These are phyloP conservation scores for Cordylochernes scorpioides DNA, from an alignment of 2,888 invertebrate genomes.

Conservation along the genomic window DNA sequence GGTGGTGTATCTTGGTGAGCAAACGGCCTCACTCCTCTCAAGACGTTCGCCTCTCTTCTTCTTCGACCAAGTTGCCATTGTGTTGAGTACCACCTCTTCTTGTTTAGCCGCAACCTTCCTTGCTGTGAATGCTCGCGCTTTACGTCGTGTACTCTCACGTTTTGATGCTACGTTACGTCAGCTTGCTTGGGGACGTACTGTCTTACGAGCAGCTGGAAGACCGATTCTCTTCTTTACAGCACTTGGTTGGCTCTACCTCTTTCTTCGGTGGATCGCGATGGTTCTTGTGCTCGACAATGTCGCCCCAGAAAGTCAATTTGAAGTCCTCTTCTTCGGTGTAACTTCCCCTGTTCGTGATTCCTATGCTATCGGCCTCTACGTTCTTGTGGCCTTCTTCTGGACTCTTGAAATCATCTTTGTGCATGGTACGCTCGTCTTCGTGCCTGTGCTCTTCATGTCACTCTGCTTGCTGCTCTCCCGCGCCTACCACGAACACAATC, in stretches of 20 bases:
- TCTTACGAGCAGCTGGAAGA: constrained; percentile 4
- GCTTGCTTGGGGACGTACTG: constrained; percentile 4
- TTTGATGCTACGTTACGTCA: constrained; percentile 8
- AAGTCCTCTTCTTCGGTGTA: constrained; percentile 6
- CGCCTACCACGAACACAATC: constrained; percentile 10
- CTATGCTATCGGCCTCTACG: constrained; percentile 3
- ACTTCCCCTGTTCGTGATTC: constrained; percentile 5
- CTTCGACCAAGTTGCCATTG: constrained; percentile 9
- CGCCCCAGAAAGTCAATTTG: constrained; percentile 7
- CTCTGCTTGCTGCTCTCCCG: constrained; percentile 10
- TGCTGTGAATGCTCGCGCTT: constrained; percentile 2
- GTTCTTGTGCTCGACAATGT: constrained; percentile 8
- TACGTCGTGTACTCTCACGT: constrained; percentile 5
- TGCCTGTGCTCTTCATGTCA: constrained; percentile 12
- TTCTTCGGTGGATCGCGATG: constrained; percentile 5
- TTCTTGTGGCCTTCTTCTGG: constrained; percentile 8
- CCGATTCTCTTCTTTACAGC: constrained; percentile 5
- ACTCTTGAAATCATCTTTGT: constrained; percentile 10
- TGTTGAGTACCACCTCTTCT: constrained; percentile 7
- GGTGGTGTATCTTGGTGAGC: constrained; percentile 6
- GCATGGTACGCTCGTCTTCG: constrained; percentile 12
- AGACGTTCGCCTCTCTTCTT: constrained; percentile 5
- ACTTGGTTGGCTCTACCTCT: constrained; percentile 7
- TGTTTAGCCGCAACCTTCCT: constrained; percentile 5
- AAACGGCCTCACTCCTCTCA: constrained; percentile 7